Base-by-base conservation (phyloP, 2,888 invertebrate species). In the Lasioglossum lativentre region DNA sequence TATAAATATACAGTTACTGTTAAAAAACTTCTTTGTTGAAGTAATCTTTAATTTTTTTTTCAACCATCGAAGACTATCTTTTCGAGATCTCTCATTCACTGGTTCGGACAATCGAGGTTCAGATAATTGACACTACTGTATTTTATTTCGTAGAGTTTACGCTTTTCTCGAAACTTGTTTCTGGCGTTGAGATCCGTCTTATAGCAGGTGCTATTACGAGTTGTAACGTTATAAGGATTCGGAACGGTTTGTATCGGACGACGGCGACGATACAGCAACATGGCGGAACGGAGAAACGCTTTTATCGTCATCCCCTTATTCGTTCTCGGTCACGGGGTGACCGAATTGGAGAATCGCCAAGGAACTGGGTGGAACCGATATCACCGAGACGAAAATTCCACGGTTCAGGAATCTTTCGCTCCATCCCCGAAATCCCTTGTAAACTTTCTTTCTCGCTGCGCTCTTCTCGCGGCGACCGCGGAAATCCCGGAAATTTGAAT, bases 301-400 rank as follows among this genome's bases (percentile, higher is more conserved):
- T 75, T 63, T 45, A 23, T 23, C 52, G 73, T 70, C 19, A 30
- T 30, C 45, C 66, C 23, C 42, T 73, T 34, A 14, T 59, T 82
- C 74, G 52, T 70, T 56, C 30, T 47, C 63, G 66, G 30, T 40
- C 59, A 73, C 74, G 71, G 78, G n/a, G 23, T 80, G 78, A 88
- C 80, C 90, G 87, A 90, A 80, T 90, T 88, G 90, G 90, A 85
- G 52, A 30, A 30, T n/a, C 45, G 79, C 88, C 88, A 90, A 45
- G 16, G 52, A 78, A 56, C 27, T 42, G 38, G 56, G 34, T 19
- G 47, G 63, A 47, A 63, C 47, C 59, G 42, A 71, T 75, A 75
- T 80, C 52, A 45, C 19, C 38, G 56, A 52, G 27, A 42, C 47
- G 81, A 56, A 77, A 85, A 78, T 77, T 73, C 82, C 74, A 56